Base-by-base conservation (phyloP, 2,113 vertebrate species). In the Campylorhamphus procurvoides region DNA sequence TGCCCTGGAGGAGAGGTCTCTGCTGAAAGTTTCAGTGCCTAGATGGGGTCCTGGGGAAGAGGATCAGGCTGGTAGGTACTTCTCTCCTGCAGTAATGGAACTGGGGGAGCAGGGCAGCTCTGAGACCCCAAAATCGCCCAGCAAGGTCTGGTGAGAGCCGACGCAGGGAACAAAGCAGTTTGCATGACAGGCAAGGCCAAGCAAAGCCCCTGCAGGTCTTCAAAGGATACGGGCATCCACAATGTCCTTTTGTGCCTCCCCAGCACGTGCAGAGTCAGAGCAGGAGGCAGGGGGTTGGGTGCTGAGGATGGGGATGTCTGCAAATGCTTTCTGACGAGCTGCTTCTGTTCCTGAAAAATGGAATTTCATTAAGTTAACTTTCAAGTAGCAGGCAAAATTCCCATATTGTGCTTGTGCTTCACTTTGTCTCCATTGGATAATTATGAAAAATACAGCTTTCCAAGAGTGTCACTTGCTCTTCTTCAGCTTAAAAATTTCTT, bases 371-470 rank as follows among this genome's bases (percentile, higher is more conserved):
- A 96, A 90, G 86, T 71, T 58, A 74, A 52, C 59, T 93, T 86
- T 84, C 68, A 92, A 94, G 37, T 63, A 68, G 55, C 1, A 0
- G 15, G 18, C 67, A 66, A 85, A 88, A 96, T 96, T 67, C 75
- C 67, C 79, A 60, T 1, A 1, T 12, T 67, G 50, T 27, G 17
- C n/a, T 94, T 71, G 68, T 4, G 3, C 60, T 86, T 96, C 4
- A 0, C 88, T 96, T 94, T 95, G 88, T 96, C 93, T 95, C 96
- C 56, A 81, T 81, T 81, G 88, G 79, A 93, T 95, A 93, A 94
- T 91, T 92, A 96, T 84, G 94, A 95, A 90, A 88, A 96, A 94
- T 56, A 85, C 24, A 80, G 75, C 72, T 93, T 93, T 96, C 85
- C 17, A 74, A 74, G 60, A 1, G 1, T 67, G 59, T 58, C 84